Conservation (phyloP, 2,113 vertebrate species). For the Trichomycterus rosablanca region DNA sequence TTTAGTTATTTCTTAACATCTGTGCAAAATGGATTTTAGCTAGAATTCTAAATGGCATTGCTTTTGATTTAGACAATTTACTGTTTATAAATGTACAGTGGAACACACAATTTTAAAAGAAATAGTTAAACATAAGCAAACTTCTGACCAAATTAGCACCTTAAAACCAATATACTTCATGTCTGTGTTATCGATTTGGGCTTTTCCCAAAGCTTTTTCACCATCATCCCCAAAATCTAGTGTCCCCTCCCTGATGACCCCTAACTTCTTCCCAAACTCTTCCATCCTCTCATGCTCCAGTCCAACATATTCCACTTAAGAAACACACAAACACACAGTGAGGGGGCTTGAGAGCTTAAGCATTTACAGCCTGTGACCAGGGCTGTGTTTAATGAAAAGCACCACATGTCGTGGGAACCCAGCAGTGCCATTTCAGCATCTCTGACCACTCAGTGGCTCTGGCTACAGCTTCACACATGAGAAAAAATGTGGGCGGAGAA, state of each 20-base stretch:
- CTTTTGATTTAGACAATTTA: no score
- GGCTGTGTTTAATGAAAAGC: conserved; percentile 34
- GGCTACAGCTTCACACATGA: not conserved
- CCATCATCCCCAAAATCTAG: not conserved
- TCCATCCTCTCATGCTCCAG: not conserved
- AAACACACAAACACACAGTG: conserved; percentile 23
- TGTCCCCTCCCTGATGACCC: not conserved
- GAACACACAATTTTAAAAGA: no score
- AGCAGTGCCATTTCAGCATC: not conserved
- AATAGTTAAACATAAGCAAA: no score
- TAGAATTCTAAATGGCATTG: no score
- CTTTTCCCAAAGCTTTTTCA: not conserved
- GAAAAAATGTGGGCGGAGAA: not conserved
- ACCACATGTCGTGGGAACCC: conserved; percentile 37
- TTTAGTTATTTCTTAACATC: no score
- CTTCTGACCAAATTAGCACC: not conserved
- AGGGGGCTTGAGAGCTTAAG: conserved; percentile 23
- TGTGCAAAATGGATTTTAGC: no score
- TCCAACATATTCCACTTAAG: conserved; percentile 12
- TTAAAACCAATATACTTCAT: not conserved
- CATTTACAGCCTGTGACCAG: conserved; percentile 39
- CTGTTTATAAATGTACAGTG: no score
- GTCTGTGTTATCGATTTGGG: not conserved
- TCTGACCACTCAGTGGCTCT: conserved; percentile 14
- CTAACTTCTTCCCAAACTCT: not conserved